These are phyloP conservation scores for Bombyx huttoni DNA, from an alignment of 2,888 invertebrate genomes.

Conservation along the genomic window DNA sequence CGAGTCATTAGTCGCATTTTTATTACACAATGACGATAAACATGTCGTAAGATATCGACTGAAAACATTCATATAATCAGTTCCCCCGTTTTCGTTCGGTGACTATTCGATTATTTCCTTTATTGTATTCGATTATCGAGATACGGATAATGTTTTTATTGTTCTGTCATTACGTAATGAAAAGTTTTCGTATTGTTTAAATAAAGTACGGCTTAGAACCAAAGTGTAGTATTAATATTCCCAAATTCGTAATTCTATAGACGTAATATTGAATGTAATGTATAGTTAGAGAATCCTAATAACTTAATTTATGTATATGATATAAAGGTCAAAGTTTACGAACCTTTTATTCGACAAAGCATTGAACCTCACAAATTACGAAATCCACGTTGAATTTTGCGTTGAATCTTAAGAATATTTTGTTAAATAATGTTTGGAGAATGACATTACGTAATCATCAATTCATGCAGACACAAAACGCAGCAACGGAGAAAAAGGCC, in stretches of 20 bases:
- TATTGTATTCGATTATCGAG: conserved; percentile 47
- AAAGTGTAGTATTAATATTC: too few relatives aligned
- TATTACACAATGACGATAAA: conserved; percentile 67
- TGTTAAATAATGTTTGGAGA: not conserved
- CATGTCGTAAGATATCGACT: conserved; percentile 67
- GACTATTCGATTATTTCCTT: conserved; percentile 49
- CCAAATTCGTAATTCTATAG: too few relatives aligned
- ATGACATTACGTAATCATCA: not conserved
- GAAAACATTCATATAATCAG: conserved; percentile 67
- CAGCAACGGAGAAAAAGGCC: conserved; percentile 1
- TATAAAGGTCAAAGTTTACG: too few relatives aligned
- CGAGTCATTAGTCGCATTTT: conserved; percentile 69
- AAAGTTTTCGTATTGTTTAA: conserved; percentile 10
- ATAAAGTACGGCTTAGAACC: too few relatives aligned
- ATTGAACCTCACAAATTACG: too few relatives aligned
- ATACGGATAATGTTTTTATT: conserved; percentile 13
- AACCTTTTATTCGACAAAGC: too few relatives aligned
- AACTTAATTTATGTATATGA: too few relatives aligned
- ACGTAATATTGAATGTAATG: too few relatives aligned
- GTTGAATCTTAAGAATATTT: too few relatives aligned
- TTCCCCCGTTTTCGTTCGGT: conserved; percentile 28
- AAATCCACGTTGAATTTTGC: too few relatives aligned
- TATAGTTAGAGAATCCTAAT: too few relatives aligned
- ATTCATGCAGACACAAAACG: not conserved
- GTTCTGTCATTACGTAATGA: conserved; percentile 29